These are phyloP conservation scores for Nymphalis c-album DNA, from an alignment of 2,888 invertebrate genomes.

Conservation along the genomic window DNA sequence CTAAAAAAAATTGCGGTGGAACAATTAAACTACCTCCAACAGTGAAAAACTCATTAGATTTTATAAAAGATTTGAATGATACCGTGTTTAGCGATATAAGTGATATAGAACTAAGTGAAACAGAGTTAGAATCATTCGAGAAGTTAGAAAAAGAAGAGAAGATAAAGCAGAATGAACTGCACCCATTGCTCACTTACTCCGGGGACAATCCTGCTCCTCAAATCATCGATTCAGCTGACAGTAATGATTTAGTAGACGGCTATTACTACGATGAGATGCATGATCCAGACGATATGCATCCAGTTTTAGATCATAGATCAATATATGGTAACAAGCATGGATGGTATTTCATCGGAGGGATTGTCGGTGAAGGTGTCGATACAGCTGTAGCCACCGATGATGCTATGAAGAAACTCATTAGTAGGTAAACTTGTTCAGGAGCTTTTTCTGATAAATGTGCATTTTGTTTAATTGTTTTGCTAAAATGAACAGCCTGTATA, in stretches of 20 bases:
- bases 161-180: conserved; percentile 68
- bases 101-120: conserved; percentile 84
- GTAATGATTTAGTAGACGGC: conserved; percentile 61
- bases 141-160: conserved; percentile 74
- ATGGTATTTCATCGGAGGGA: conserved; percentile 92
- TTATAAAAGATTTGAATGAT: conserved; percentile 83
- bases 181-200: conserved; percentile 67
- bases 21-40: conserved; percentile 66
- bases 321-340: conserved; percentile 87
- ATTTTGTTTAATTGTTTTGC: conserved; percentile 27
- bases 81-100: conserved; percentile 84
- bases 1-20: conserved; percentile 77
- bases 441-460: conserved; percentile 43
- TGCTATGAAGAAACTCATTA: conserved; percentile 89
- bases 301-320: conserved; percentile 82
- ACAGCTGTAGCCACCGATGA: conserved; percentile 84
- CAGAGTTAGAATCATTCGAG: conserved; percentile 83
- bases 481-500: no score
- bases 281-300: conserved; percentile 80
- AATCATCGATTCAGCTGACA: conserved; percentile 51
- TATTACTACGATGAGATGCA: conserved; percentile 71
- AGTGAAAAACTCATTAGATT: conserved; percentile 82
- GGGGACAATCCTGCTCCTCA: conserved; percentile 50
- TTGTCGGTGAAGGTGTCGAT: conserved; percentile 86
- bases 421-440: conserved; percentile 84